A percentile compares a stretch with the other conserved stretches of the same genome.
phyloP scores from a whole-genome alignment of 1,140 invertebrate genomes.

The Drosophila tropicalis region DNA sequence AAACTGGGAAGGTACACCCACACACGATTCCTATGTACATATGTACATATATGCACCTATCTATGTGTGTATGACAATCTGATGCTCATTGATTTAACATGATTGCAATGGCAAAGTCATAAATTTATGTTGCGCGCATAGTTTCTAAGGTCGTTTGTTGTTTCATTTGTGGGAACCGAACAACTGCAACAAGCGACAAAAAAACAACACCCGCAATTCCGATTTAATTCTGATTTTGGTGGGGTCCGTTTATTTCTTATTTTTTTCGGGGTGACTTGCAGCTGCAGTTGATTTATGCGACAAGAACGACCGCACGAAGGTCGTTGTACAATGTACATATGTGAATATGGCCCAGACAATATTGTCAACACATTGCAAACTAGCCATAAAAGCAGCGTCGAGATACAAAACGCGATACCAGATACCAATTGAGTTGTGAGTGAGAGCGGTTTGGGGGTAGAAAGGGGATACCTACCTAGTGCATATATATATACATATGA shows the following conservation, averaged over 20 bases:
- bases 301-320: slow-evolving; percentile 63
- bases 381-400: slow-evolving; percentile 55
- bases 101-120: slow-evolving; percentile 57
- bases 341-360: slow-evolving; percentile 58
- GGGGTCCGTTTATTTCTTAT: slow-evolving; percentile 24
- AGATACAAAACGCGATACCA: slow-evolving; percentile 60
- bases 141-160: slow-evolving; percentile 69
- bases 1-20: not conserved
- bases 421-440: slow-evolving; percentile 23
- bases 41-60: no score
- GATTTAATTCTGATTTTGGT: slow-evolving; percentile 28
- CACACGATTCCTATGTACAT: not conserved
- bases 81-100: slow-evolving; percentile 57
- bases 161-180: slow-evolving; percentile 39
- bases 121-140: slow-evolving; percentile 69
- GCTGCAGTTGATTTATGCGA: slow-evolving; percentile 73
- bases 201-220: slow-evolving; percentile 69
- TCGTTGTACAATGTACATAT: slow-evolving; percentile 54
- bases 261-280: slow-evolving; percentile 49
- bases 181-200: slow-evolving; percentile 24
- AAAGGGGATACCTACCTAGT: not conserved
- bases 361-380: slow-evolving; percentile 69
- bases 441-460: slow-evolving; percentile 2
- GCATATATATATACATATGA: not conserved
- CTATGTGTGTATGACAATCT: slow-evolving; percentile 6